Evolutionary conservation across 2,888 invertebrate genomes (phyloP).

Genomic region (Tetropium fuscum): DNA sequence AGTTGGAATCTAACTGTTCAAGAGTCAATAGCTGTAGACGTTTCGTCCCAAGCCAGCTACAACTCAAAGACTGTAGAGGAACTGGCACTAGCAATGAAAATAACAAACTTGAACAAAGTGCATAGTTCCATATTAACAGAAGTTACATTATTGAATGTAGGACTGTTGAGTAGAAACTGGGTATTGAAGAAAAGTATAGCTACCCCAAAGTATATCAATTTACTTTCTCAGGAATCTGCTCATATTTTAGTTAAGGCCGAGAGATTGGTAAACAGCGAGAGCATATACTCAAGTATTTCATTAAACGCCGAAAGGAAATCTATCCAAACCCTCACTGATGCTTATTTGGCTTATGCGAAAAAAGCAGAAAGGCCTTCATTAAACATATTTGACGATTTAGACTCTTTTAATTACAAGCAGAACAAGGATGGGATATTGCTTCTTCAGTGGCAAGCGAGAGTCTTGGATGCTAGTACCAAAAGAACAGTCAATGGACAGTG

Average conservation of each 20-base stretch:
- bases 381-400: slow-evolving; percentile 55
- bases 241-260: slow-evolving; percentile 68
- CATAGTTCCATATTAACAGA: slow-evolving; percentile 71
- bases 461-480: slow-evolving; percentile 68
- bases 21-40: slow-evolving; percentile 71
- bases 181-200: slow-evolving; percentile 62
- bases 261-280: slow-evolving; percentile 52
- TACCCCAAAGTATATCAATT: slow-evolving; percentile 61
- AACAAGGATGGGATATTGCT: slow-evolving; percentile 59
- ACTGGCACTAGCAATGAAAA: slow-evolving; percentile 75
- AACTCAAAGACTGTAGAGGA: slow-evolving; percentile 67
- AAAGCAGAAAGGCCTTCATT: slow-evolving; percentile 56
- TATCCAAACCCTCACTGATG: slow-evolving; percentile 55
- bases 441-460: slow-evolving; percentile 61
- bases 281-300: slow-evolving; percentile 62
- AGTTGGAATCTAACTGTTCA: slow-evolving; percentile 74
- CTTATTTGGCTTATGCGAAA: slow-evolving; percentile 67
- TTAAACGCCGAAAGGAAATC: slow-evolving; percentile 52
- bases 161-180: slow-evolving; percentile 75
- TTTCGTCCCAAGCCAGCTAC: slow-evolving; percentile 66
- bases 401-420: slow-evolving; percentile 40
- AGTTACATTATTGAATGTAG: slow-evolving; percentile 71
- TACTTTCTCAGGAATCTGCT: slow-evolving; percentile 69
- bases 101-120: slow-evolving; percentile 77
- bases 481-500: slow-evolving; percentile 77